phyloP scores from a whole-genome alignment of 2,888 invertebrate species.

The Drosophila paramelanica region DNA sequence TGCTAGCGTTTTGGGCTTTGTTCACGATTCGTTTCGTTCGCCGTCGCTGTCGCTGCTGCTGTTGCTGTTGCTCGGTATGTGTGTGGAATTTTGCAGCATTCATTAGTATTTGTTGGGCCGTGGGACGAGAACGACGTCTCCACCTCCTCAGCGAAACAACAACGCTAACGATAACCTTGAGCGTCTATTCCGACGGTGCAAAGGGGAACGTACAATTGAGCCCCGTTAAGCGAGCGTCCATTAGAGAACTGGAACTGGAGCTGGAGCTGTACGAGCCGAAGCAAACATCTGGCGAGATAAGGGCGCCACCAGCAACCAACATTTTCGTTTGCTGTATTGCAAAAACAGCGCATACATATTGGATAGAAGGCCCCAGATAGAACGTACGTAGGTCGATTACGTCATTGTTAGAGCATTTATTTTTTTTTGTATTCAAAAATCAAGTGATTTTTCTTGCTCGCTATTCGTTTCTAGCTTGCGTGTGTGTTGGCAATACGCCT shows the following conservation, averaged over 20 bases:
- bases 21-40: constrained; percentile 45
- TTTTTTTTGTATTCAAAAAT: constrained; percentile 32
- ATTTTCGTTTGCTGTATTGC: constrained; percentile 45
- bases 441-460: constrained; percentile 64
- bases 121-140: constrained; percentile 69
- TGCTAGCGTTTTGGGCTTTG: constrained; percentile 53
- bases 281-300: constrained; percentile 77
- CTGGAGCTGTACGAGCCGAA: constrained; percentile 34
- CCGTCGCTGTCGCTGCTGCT: constrained; percentile 11
- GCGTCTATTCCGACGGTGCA: constrained; percentile 34
- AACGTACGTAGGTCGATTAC: constrained; percentile 70
- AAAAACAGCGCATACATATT: constrained; percentile 48
- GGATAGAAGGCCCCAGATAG: constrained; percentile 32
- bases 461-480: constrained; percentile 51
- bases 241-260: constrained; percentile 42
- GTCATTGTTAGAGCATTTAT: constrained; percentile 70
- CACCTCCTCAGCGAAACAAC: constrained; percentile 27
- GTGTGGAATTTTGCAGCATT: constrained; percentile 70
- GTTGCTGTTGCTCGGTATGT: constrained; percentile 30
- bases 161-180: constrained; percentile 64
- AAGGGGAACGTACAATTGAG: constrained; percentile 35
- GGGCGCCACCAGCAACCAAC: constrained; percentile 45
- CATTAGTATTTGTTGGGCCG: constrained; percentile 63
- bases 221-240: constrained; percentile 23
- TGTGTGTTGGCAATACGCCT: constrained; percentile 53